A percentile compares a stretch with the other conserved stretches of the same genome.
phyloP scores from a whole-genome alignment of 1,140 invertebrate species.

The Drosophila gunungcola region DNA sequence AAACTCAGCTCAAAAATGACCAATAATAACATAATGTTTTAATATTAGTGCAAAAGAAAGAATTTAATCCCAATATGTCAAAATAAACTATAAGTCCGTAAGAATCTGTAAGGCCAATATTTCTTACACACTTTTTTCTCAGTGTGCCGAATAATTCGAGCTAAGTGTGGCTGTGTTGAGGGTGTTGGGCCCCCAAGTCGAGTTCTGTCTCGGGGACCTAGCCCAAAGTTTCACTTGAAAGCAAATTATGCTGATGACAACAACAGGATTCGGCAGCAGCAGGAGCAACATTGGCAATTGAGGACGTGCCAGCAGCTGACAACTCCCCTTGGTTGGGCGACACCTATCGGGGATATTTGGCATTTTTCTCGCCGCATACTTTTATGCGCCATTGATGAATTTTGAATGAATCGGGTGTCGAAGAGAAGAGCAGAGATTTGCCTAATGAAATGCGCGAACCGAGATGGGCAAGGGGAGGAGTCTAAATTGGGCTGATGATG shows the following conservation, averaged over 20 bases:
- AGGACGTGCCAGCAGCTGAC: constrained; percentile 37
- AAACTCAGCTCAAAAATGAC: too few species aligned
- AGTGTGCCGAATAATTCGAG: constrained; percentile 35
- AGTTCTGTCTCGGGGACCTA: constrained; percentile 11
- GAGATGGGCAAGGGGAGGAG: constrained; percentile 1
- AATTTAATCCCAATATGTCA: too few species aligned
- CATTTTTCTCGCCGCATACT: constrained; percentile 30
- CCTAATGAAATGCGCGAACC: constrained; percentile 13
- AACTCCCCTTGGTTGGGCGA: constrained; percentile 9
- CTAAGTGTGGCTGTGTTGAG: constrained; percentile 3
- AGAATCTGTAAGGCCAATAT: too few species aligned
- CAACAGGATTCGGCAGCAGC: constrained; percentile 13
- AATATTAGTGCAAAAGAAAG: too few species aligned
- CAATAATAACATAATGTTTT: too few species aligned
- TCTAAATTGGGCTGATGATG: constrained; percentile 20
- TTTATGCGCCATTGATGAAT: constrained; percentile 42
- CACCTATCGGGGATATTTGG: constrained; percentile 35
- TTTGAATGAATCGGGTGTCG: constrained; percentile 42
- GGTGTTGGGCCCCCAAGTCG: constrained; percentile 10
- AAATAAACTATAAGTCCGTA: too few species aligned
- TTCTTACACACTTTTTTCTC: not conserved
- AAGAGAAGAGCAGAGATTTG: constrained; percentile 31
- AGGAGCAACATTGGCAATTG: constrained; percentile 36
- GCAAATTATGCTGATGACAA: constrained; percentile 52
- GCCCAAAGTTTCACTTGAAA: constrained; percentile 38